phyloP scores from a whole-genome alignment of 2,888 invertebrate genomes.

The Cinara cedri region DNA sequence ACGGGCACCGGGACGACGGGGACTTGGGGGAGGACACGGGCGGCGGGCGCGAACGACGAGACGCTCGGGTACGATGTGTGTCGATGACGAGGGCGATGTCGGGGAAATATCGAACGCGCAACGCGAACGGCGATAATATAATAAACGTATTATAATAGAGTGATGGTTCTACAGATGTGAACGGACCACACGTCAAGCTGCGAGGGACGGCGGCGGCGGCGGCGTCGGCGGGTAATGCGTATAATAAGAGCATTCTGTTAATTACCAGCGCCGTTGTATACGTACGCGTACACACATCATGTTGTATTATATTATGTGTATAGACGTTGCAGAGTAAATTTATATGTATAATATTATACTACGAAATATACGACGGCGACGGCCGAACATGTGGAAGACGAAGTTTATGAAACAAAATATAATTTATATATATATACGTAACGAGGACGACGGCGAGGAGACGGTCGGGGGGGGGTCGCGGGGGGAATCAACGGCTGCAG shows the following conservation, averaged over 20 bases:
- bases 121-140: too few species aligned
- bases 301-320: too few species aligned
- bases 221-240: background rate
- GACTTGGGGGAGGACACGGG: too few species aligned
- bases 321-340: conserved; percentile 5
- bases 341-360: background rate
- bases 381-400: conserved; percentile 29
- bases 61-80: too few species aligned
- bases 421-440: too few species aligned
- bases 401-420: conserved; percentile 36
- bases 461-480: background rate
- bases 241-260: conserved; percentile 45
- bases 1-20: too few species aligned
- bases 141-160: background rate
- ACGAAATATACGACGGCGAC: conserved; percentile 13
- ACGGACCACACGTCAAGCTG: conserved; percentile 37
- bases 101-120: conserved; percentile 8
- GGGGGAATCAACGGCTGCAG: conserved; percentile 15
- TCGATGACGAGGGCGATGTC: background rate
- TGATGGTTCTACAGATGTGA: conserved; percentile 26
- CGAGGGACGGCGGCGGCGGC: background rate
- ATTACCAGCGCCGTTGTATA: conserved; percentile 24
- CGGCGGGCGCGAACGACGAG: too few species aligned
- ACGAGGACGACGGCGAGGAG: background rate
- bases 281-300: background rate